Percentiles rank a stretch among this genome's conserved stretches.
Conservation (phyloP, 1,140 invertebrate genomes). For the Bombus impatiens region DNA sequence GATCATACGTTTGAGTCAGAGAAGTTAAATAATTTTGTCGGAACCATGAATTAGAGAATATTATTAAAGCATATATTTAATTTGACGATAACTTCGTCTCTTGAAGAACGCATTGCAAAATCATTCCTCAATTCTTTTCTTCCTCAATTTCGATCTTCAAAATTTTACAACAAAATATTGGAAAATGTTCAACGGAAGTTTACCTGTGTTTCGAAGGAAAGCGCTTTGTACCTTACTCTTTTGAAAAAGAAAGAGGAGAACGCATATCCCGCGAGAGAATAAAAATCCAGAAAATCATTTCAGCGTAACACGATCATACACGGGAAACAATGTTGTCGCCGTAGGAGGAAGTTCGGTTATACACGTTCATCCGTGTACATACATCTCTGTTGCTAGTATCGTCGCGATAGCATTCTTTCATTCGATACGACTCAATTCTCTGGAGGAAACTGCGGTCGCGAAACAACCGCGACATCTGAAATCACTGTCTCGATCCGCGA, state of each 20-base stretch:
- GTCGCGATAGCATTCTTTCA: not conserved
- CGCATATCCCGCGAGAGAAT: not conserved
- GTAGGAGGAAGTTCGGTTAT: not conserved
- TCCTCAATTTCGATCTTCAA: too few relatives aligned
- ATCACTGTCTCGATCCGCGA: slow-evolving; percentile 13
- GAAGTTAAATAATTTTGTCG: too few relatives aligned
- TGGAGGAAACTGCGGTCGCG: not conserved
- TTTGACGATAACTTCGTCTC: too few relatives aligned
- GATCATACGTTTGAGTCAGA: too few relatives aligned
- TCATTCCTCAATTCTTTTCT: too few relatives aligned
- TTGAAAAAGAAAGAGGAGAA: not conserved
- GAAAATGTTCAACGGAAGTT: not conserved
- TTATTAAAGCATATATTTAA: too few relatives aligned
- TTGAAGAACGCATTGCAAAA: too few relatives aligned
- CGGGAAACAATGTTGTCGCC: not conserved
- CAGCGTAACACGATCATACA: not conserved
- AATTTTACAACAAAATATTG: too few relatives aligned
- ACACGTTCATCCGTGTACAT: not conserved
- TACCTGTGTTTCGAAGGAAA: too few relatives aligned
- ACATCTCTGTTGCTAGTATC: not conserved
- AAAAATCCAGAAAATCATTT: not conserved
- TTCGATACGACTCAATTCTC: not conserved
- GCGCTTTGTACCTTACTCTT: too few relatives aligned
- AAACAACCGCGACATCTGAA: slow-evolving; percentile 11
- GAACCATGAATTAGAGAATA: too few relatives aligned